A percentile compares a stretch with the other conserved stretches of the same genome.
Conservation (phyloP, 2,797 vertebrate genomes). For the Sebastes oblongus region DNA sequence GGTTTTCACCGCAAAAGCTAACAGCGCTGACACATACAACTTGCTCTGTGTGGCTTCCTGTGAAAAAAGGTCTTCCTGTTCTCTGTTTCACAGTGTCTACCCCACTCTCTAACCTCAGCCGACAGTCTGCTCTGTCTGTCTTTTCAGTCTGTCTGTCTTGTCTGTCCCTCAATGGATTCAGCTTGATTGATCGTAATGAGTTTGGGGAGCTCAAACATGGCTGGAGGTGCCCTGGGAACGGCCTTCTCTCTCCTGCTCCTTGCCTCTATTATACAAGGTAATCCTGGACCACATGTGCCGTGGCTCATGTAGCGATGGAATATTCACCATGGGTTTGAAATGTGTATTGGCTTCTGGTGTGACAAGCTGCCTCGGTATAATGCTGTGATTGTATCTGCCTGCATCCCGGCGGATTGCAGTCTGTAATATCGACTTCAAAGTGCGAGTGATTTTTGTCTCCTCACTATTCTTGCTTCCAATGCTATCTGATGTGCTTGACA, state of each 20-base stretch:
- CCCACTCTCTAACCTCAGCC: conserved; percentile 37
- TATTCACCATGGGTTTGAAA: conserved; percentile 25
- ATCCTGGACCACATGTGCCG: conserved; percentile 38
- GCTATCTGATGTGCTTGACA: conserved; percentile 56
- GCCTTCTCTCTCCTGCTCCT: conserved; percentile 57
- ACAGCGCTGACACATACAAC: background rate
- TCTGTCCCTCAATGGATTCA: conserved; percentile 16
- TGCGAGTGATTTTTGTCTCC: conserved; percentile 39
- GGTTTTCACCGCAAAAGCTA: conserved; percentile 29
- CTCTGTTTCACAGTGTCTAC: conserved; percentile 26
- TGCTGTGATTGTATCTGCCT: conserved; percentile 45
- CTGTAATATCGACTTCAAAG: conserved; percentile 42
- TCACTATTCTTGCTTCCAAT: conserved; percentile 32
- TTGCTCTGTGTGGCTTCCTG: conserved; percentile 62
- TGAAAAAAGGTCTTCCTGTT: conserved; percentile 47
- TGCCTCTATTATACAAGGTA: conserved; percentile 71
- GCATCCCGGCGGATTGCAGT: conserved; percentile 22
- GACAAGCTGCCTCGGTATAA: conserved; percentile 33
- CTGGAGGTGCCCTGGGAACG: conserved; percentile 32
- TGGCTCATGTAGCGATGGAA: conserved; percentile 2
- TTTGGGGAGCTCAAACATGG: conserved; percentile 62
- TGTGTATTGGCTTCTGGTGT: conserved; percentile 28
- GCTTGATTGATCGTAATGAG: conserved; percentile 53
- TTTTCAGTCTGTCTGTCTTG: background rate
- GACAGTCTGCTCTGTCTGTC: conserved; percentile 7